Percentiles rank a stretch among this genome's conserved stretches.
Evolutionary conservation across 2,113 vertebrate species (phyloP).

Genomic region (Hassar affinis): DNA sequence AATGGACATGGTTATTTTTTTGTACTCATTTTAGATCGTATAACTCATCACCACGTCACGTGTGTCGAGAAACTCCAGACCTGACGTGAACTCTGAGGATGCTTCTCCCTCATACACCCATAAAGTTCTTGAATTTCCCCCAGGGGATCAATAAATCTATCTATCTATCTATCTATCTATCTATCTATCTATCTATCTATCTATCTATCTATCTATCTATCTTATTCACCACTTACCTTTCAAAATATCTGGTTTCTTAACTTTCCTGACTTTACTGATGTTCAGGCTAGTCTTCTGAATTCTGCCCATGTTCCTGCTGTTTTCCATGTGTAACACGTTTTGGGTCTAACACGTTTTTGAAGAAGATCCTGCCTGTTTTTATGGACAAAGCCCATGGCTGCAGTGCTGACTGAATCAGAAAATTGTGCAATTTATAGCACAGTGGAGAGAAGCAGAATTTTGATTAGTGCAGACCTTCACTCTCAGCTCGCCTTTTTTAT

Average conservation of each 20-base stretch:
- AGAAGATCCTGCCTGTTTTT: background rate
- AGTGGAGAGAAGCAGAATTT: conserved; percentile 7
- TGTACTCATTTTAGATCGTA: background rate
- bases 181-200: too few species aligned
- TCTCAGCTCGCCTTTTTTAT: too few species aligned
- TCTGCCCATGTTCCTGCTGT: too few species aligned
- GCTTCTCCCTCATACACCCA: background rate
- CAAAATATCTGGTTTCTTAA: background rate
- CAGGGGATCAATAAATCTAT: too few species aligned
- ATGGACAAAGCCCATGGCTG: background rate
- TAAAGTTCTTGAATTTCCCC: too few species aligned
- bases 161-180: too few species aligned
- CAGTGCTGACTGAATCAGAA: conserved; percentile 18
- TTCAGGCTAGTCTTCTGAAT: background rate
- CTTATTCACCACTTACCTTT: background rate
- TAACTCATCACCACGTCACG: background rate
- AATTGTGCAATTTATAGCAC: conserved; percentile 25
- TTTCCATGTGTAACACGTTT: too few species aligned
- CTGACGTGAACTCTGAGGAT: background rate
- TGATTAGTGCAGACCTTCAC: background rate
- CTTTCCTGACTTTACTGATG: background rate
- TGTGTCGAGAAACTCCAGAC: background rate
- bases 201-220: too few species aligned
- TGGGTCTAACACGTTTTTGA: too few species aligned
- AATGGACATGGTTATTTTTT: background rate